Conservation (phyloP, 2,113 vertebrate genomes). For the Dendropsophus ebraccatus region DNA sequence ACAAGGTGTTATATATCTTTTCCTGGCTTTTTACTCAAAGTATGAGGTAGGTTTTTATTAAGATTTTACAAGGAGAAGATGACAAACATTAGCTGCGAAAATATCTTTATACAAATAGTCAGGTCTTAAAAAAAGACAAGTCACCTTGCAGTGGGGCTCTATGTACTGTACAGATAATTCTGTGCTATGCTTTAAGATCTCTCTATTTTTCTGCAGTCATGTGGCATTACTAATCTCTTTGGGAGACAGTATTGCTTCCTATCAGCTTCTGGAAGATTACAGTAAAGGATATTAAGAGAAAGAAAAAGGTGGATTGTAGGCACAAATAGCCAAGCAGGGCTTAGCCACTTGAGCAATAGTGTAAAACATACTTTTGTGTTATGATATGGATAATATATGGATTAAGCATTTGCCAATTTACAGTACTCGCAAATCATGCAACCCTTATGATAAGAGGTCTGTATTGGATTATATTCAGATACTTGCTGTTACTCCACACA, state of each 20-base stretch:
- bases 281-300: background rate
- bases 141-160: no score
- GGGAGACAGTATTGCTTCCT: background rate
- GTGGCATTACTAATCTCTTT: background rate
- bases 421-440: no score
- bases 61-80: no score
- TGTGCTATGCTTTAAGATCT: background rate
- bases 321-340: background rate
- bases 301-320: background rate
- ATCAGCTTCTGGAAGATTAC: background rate
- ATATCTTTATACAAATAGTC: no score
- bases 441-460: no score
- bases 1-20: no score
- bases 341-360: background rate
- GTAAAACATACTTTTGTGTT: background rate
- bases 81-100: no score
- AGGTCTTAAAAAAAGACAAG: no score
- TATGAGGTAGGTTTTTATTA: no score
- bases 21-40: no score
- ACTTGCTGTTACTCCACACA: background rate
- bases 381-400: background rate
- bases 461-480: background rate
- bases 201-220: background rate
- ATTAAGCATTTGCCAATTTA: background rate
- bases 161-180: background rate